Evolutionary conservation across 1,140 invertebrate genomes (phyloP), one percentile per base, ranked within the genome.

Genomic region (Sinonovacula constricta): DNA sequence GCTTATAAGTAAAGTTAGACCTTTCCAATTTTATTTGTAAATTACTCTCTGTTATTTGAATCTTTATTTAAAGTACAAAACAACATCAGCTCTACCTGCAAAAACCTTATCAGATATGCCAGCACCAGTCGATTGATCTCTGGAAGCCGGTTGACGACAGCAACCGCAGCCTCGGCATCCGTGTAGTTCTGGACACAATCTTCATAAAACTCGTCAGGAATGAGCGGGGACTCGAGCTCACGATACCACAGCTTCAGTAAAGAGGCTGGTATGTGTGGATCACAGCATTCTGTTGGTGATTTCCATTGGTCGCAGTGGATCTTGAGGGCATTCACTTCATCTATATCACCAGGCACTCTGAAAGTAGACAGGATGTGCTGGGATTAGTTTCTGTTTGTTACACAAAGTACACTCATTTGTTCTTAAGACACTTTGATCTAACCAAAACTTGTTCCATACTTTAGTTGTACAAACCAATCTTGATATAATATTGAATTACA

Each of bases 171-270:
- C 60, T 93, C 93, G 59, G 94, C 93, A 91, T 97, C 95, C 83
- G 95, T 93, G 88, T 95, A 95, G 89, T 93, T 92, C 89, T 94
- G 88, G 5, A 94, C 90, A 82, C 93, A 93, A 84, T 97, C 95
- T 57, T 95, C 93, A 90, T 99, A 99, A 83, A 98, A 93, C 49
- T 94, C 94, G 88, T 96, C 95, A 1, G 98, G 97, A 88, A 99
- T 98, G 7, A 99, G 92, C 2, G 97, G 97, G 90, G 98, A 97
- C 88, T 98, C 97, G 22, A 99, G 92, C 91, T 99, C 97, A 53
- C 98, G 93, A 88, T 98, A 97, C 97, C 97, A 99, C 24, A 98
- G 92, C 91, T 99, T 99, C 45, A 99, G 92, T 62, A 99, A 91
- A 67, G 97, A 97, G 18, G 97, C 97, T 3, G 97, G 97, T 33